phyloP scores from a whole-genome alignment of 1,140 invertebrate genomes.

The Papilio xuthus region DNA sequence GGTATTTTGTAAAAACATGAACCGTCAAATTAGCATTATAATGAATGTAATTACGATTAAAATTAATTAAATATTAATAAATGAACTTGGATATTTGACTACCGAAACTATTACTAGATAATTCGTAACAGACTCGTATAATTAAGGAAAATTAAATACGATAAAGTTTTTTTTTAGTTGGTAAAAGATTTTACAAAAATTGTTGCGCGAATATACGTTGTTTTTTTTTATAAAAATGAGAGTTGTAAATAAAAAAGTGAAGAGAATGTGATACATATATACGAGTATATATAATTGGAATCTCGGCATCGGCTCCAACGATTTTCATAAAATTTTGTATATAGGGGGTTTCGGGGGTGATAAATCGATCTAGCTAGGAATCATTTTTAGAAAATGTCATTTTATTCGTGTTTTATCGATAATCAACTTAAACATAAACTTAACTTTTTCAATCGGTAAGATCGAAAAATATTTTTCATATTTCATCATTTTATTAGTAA shows the following conservation, averaged over 20 bases:
- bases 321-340: too few species aligned
- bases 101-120: background rate
- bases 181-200: background rate
- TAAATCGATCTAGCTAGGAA: too few species aligned
- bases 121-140: background rate
- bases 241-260: background rate
- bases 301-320: too few species aligned
- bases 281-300: background rate
- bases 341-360: too few species aligned
- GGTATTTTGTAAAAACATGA: conserved; percentile 10
- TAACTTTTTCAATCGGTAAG: too few species aligned
- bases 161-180: background rate
- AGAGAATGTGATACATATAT: background rate
- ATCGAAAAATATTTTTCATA: too few species aligned
- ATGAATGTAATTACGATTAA: background rate
- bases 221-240: too few species aligned
- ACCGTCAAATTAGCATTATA: conserved; percentile 10
- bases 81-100: background rate
- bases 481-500: too few species aligned
- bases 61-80: background rate
- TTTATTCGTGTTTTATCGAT: too few species aligned
- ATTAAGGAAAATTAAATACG: background rate
- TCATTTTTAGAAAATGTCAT: too few species aligned
- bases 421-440: too few species aligned
- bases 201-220: too few species aligned